Evolutionary conservation across 2,888 invertebrate species (phyloP).

Genomic region (Alsophila aescularia): DNA sequence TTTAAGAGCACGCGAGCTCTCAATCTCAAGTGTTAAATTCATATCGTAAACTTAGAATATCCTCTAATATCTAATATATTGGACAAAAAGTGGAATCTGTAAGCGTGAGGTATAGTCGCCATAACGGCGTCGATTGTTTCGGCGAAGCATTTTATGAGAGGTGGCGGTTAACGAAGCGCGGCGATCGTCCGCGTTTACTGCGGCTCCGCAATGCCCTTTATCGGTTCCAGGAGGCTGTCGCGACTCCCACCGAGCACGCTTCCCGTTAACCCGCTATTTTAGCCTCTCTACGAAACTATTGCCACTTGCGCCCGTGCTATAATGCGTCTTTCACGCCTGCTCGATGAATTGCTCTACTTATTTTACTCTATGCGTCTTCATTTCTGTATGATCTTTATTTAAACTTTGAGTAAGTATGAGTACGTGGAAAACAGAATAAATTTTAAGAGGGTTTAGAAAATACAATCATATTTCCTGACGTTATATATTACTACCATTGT

Average conservation of each 20-base stretch:
- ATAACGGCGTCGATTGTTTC: constrained; percentile 64
- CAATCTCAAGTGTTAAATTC: neutral
- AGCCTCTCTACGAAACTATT: constrained; percentile 71
- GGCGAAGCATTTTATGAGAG: constrained; percentile 76
- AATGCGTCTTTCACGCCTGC: constrained; percentile 67
- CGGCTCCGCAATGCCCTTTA: constrained; percentile 69
- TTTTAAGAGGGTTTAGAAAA: too few relatives aligned
- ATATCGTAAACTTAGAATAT: neutral
- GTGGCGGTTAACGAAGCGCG: constrained; percentile 75
- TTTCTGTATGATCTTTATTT: neutral
- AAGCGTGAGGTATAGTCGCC: constrained; percentile 1
- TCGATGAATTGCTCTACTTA: constrained; percentile 55
- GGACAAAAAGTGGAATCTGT: constrained; percentile 1
- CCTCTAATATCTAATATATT: neutral
- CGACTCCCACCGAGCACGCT: constrained; percentile 72
- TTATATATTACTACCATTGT: too few relatives aligned
- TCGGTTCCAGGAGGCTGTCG: constrained; percentile 78
- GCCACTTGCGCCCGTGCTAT: constrained; percentile 55
- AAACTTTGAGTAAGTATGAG: too few relatives aligned
- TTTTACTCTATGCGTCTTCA: constrained; percentile 18
- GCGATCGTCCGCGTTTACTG: constrained; percentile 63
- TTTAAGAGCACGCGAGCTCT: neutral
- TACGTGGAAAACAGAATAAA: too few relatives aligned
- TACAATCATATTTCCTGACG: too few relatives aligned
- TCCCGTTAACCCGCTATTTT: constrained; percentile 78